Conservation (phyloP, 2,888 invertebrate species). For the Onchidella celtica region DNA sequence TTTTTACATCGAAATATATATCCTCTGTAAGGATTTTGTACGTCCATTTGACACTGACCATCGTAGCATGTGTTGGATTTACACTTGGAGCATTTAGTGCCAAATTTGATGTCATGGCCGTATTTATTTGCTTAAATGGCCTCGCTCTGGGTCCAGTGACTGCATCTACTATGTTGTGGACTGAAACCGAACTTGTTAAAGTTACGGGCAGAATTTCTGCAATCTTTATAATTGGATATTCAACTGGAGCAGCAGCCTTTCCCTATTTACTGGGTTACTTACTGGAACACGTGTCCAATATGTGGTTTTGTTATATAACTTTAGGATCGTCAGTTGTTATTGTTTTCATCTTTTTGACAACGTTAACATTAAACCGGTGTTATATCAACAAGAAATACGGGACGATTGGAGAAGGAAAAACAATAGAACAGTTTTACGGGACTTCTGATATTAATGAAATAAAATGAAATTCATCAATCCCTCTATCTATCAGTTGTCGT, state of each 20-base stretch:
- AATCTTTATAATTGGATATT: slow-evolving; percentile 75
- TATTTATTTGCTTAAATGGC: slow-evolving; percentile 66
- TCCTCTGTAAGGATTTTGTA: no score
- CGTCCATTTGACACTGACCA: slow-evolving; percentile 34
- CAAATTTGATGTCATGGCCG: slow-evolving; percentile 54
- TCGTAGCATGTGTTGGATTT: slow-evolving; percentile 15
- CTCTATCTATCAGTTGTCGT: no score
- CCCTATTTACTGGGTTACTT: slow-evolving; percentile 75
- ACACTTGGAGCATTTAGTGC: slow-evolving; percentile 5
- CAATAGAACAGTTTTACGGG: no score
- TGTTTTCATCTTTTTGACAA: slow-evolving; percentile 60
- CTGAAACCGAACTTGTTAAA: slow-evolving; percentile 76
- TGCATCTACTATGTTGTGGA: slow-evolving; percentile 79
- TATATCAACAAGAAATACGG: slow-evolving; percentile 41
- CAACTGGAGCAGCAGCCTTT: slow-evolving; percentile 77
- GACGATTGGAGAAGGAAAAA: neutral
- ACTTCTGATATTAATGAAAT: no score
- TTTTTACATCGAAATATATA: slow-evolving; percentile 76
- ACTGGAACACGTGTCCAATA: slow-evolving; percentile 71
- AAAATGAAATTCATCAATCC: no score
- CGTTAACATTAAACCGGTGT: slow-evolving; percentile 33
- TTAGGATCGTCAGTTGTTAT: slow-evolving; percentile 62
- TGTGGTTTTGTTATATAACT: slow-evolving; percentile 75
- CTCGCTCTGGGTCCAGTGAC: slow-evolving; percentile 79
- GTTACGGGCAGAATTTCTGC: slow-evolving; percentile 78